Evolutionary conservation across 2,888 invertebrate species (phyloP), one percentile per base, ranked within the genome.

Genomic region (Crossocerus cetratus): DNA sequence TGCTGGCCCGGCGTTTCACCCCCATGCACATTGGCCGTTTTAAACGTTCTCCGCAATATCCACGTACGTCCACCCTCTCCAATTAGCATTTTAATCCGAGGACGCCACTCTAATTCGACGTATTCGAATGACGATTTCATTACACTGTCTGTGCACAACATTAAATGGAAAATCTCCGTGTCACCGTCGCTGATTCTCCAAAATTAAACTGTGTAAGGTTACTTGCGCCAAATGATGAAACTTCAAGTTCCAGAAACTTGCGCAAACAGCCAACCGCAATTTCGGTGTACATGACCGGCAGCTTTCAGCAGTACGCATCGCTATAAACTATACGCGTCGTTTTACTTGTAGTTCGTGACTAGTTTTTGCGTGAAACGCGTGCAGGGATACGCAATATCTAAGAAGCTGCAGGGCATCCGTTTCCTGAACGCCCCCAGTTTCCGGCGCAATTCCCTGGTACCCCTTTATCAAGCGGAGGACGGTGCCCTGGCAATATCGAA

Each of bases 61-160:
- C 42, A 60, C 69, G 76, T 65, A 73, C 75, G 74, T 80, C 74
- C 62, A 57, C 65, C 69, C 61, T 60, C 67, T 43, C 68, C 71
- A 81, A 82, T 82, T 82, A 82, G 81, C 82, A 82, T 83, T 82
- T 82, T 82, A 82, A 82, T 82, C 76, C 81, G 78, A 82, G 77
- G 59, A 65, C 78, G 62, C 69, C 61, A 62, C 76, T 80, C 70
- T 60, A 70, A 74, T 79, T 71, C 68, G 72, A 76, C 74, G 67
- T 67, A 32, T 49, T 70, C 62, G 58, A 61, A 70, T 68, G 70
- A 76, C 69, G 65, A 78, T 81, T 82, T 69, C 75, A 81, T 80
- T 72, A 75, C 63, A 21, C 43, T 13, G 42, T 11, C 32, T 32
- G 5, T 32, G 32, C 11, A 5, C 11, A 32, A 32, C 11, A 32